These are phyloP conservation scores for Ceyx cyanopectus DNA, from an alignment of 2,113 vertebrate species.

Conservation along the genomic window DNA sequence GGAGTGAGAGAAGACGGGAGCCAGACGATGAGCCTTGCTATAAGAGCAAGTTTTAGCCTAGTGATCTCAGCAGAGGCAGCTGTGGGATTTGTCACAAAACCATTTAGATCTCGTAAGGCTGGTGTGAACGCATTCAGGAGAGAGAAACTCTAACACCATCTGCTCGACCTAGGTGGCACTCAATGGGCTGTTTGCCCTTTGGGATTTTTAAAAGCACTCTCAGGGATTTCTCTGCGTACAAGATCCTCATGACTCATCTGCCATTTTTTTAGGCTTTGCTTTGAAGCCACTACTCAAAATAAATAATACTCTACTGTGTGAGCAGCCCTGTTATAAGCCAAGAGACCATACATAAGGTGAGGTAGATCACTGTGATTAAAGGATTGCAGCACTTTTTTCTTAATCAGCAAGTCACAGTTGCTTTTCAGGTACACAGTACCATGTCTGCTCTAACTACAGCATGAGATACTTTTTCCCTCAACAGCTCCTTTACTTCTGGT, in stretches of 20 bases:
- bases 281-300: neutral
- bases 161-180: neutral
- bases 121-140: fast-evolving
- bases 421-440: neutral
- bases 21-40: neutral
- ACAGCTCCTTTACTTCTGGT: neutral
- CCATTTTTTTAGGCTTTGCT: neutral
- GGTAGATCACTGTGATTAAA: neutral
- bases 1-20: neutral
- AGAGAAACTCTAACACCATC: fast-evolving
- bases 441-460: neutral
- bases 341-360: neutral
- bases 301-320: neutral
- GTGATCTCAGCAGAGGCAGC: neutral
- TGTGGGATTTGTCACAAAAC: neutral
- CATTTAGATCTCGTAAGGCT: fast-evolving
- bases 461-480: neutral
- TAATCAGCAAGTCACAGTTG: neutral
- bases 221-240: neutral
- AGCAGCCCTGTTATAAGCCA: neutral
- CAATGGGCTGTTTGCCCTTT: neutral
- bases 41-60: neutral
- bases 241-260: neutral
- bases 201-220: neutral
- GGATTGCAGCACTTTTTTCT: neutral